Conservation (phyloP, 2,113 vertebrate species). For the Rostratula benghalensis region DNA sequence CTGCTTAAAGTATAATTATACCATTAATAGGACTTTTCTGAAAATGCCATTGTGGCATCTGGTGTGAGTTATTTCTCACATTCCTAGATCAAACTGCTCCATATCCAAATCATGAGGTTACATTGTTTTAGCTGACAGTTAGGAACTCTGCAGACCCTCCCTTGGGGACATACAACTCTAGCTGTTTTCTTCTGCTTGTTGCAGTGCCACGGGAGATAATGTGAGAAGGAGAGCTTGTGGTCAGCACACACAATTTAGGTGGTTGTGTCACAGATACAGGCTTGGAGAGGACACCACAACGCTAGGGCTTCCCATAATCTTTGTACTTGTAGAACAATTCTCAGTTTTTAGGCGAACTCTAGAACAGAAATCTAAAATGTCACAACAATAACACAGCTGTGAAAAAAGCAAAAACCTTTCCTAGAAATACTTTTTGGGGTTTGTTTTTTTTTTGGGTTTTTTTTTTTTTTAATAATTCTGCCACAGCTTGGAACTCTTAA, state of each 20-base stretch:
- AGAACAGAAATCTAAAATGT: not conserved
- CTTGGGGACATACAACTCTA: not conserved
- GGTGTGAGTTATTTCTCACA: not conserved
- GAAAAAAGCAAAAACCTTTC: not conserved
- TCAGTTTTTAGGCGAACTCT: not conserved
- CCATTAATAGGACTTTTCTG: not conserved
- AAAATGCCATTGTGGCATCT: not conserved
- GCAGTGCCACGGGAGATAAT: not conserved
- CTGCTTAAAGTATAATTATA: not conserved
- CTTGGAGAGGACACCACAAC: not conserved
- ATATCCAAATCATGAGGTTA: not conserved
- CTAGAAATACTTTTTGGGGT: not conserved
- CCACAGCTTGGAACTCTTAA: not conserved
- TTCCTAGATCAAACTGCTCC: not conserved
- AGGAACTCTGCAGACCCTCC: not conserved
- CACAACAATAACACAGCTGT: not conserved
- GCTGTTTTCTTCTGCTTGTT: not conserved
- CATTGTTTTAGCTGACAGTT: not conserved
- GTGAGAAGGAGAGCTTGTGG: not conserved
- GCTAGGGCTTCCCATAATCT: not conserved
- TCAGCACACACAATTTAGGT: fast-evolving
- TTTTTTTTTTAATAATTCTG: not conserved
- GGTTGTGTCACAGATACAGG: not conserved
- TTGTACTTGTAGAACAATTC: not conserved
- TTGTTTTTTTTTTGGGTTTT: no score